Evolutionary conservation across 2,797 vertebrate genomes (phyloP).

Genomic region (Echeneis naucrates): DNA sequence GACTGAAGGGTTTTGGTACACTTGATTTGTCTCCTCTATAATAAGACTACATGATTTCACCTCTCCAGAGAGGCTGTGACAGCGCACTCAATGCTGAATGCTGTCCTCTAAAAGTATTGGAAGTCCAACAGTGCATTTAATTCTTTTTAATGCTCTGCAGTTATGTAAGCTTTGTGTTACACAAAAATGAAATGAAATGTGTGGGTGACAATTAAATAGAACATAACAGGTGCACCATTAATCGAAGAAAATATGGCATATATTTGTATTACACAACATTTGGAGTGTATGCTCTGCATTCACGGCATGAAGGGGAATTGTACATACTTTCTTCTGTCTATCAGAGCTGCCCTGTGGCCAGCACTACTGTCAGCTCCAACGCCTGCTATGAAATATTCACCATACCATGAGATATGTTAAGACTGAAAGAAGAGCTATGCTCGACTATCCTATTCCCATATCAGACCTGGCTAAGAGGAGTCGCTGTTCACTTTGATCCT

Average conservation of each 20-base stretch:
- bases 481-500: constrained; percentile 72
- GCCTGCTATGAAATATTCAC: constrained; percentile 79
- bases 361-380: constrained; percentile 64
- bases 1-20: constrained; percentile 76
- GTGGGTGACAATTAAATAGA: constrained; percentile 49
- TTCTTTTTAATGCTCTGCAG: constrained; percentile 44
- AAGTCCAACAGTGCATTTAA: constrained; percentile 68
- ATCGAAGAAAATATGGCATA: constrained; percentile 41
- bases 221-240: constrained; percentile 51
- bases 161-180: constrained; percentile 56
- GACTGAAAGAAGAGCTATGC: constrained; percentile 56
- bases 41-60: constrained; percentile 79
- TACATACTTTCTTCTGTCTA: constrained; percentile 57
- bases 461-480: constrained; percentile 72
- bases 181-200: constrained; percentile 44
- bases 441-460: constrained; percentile 62
- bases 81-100: constrained; percentile 55
- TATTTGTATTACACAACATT: constrained; percentile 26
- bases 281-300: constrained; percentile 19
- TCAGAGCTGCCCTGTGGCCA: constrained; percentile 70
- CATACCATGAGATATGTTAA: constrained; percentile 71
- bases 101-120: constrained; percentile 62
- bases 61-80: constrained; percentile 75
- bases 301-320: constrained; percentile 3
- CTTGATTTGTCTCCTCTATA: constrained; percentile 80